Conservation (phyloP, 2,888 invertebrate species). For the Drosophila imparisetae region DNA sequence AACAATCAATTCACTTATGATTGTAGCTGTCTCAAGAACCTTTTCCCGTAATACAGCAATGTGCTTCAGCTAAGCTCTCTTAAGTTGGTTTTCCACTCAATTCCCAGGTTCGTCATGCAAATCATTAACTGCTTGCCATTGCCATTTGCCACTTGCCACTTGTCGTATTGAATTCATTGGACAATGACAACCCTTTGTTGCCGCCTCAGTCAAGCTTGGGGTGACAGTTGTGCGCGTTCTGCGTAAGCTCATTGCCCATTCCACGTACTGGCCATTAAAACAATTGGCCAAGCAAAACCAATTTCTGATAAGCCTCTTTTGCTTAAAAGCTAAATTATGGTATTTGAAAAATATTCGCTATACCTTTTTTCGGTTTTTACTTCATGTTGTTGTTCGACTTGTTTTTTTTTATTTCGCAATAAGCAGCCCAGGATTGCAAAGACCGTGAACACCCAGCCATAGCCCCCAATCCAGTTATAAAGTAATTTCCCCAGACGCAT, state of each 20-base stretch:
- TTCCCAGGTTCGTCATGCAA: slow-evolving; percentile 26
- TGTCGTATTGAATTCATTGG: slow-evolving; percentile 34
- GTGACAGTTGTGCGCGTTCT: slow-evolving; percentile 51
- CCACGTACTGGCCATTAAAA: slow-evolving; percentile 70
- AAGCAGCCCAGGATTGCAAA: slow-evolving; percentile 15
- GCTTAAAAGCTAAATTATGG: slow-evolving; percentile 80
- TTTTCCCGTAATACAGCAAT: neutral
- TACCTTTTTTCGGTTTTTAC: slow-evolving; percentile 32
- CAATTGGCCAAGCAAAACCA: slow-evolving; percentile 78
- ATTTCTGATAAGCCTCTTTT: slow-evolving; percentile 80
- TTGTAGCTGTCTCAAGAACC: neutral
- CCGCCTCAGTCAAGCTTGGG: neutral
- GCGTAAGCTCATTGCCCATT: slow-evolving; percentile 54
- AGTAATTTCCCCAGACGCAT: slow-evolving; percentile 78
- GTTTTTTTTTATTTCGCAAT: slow-evolving; percentile 18
- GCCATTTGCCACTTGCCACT: slow-evolving; percentile 23
- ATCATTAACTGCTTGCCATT: slow-evolving; percentile 31
- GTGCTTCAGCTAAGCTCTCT: slow-evolving; percentile 13
- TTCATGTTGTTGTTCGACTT: neutral
- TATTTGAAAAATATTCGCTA: slow-evolving; percentile 64
- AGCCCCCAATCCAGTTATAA: slow-evolving; percentile 56
- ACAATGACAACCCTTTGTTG: slow-evolving; percentile 22
- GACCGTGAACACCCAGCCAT: slow-evolving; percentile 4
- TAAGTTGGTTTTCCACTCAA: slow-evolving; percentile 7
- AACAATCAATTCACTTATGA: neutral